Evolutionary conservation across 2,888 invertebrate species (phyloP), one percentile per base, ranked within the genome.

Genomic region (Tipula vernalis): DNA sequence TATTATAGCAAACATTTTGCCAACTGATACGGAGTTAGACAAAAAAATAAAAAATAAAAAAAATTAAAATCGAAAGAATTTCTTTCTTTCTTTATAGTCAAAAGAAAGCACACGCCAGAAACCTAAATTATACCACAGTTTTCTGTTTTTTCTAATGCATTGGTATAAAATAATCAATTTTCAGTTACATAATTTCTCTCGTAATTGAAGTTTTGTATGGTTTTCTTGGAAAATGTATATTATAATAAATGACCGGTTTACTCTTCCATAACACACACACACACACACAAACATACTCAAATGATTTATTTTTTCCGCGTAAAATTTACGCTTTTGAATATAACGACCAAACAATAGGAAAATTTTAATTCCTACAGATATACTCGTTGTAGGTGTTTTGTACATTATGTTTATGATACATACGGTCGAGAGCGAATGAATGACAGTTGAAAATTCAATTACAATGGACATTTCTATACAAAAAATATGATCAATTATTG

Each of bases 381-480:
- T 28, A 28, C 28, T 28, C 28, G 0, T 28, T 28, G 71, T 71
- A 71, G 71, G 71, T 28, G 28, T 28, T 28, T 15, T 15, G 15
- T 57, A 28, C 28, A 5, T 51, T 39, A 15, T n/a, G n/a, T 10
- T 57, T 28, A 28, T 28, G 28, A 51, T 15, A 15, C 51, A 51
- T 5, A 51, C 0, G 10, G 44, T 15, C 51, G 51, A 51, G 8
- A n/a, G 28, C 13, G 71, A 57, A 57, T 57, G 57, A 71, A 71
- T 71, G 71, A 71, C 71, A 71, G 71, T 71, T 71, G 71, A 71
- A 71, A 71, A 71, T 71, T 71, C 71, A 71, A 71, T 71, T 71
- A 71, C 71, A 71, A 71, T 71, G 28, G 71, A 71, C 0, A 51
- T 51, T 51, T 51, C 28, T 71, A 8, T 71, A 10, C 28, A 71